A percentile compares a stretch with the other conserved stretches of the same genome.
phyloP scores from a whole-genome alignment of 2,113 vertebrate species.

The Oreochromis niloticus region DNA sequence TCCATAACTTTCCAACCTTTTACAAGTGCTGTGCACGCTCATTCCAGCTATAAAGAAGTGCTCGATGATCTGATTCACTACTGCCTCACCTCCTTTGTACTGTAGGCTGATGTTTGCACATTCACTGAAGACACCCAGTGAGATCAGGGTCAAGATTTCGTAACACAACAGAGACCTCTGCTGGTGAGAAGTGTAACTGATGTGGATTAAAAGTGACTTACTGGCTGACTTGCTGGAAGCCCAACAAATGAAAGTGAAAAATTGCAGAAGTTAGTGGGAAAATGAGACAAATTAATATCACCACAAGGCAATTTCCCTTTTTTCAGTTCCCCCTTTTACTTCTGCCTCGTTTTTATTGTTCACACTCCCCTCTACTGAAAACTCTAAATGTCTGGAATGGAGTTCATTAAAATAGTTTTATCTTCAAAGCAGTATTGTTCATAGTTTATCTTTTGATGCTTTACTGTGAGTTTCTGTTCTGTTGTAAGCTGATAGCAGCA shows the following conservation, averaged over 20 bases:
- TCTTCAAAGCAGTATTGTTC: not conserved
- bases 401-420: not conserved
- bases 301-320: not conserved
- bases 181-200: not conserved
- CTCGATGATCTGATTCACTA: not conserved
- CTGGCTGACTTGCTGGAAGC: no score
- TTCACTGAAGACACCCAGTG: not conserved
- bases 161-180: slow-evolving; percentile 38
- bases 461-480: not conserved
- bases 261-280: not conserved
- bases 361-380: not conserved
- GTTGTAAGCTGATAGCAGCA: not conserved
- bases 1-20: not conserved
- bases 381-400: not conserved
- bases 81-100: slow-evolving; percentile 2
- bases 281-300: not conserved
- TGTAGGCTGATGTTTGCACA: not conserved
- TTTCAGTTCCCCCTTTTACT: not conserved
- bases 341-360: no score
- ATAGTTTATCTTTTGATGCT: not conserved
- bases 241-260: not conserved
- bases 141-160: not conserved
- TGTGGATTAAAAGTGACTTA: not conserved
- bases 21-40: not conserved
- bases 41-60: not conserved